Base-by-base conservation (phyloP, 2,888 invertebrate genomes). In the Lordiphosa andalusiaca region DNA sequence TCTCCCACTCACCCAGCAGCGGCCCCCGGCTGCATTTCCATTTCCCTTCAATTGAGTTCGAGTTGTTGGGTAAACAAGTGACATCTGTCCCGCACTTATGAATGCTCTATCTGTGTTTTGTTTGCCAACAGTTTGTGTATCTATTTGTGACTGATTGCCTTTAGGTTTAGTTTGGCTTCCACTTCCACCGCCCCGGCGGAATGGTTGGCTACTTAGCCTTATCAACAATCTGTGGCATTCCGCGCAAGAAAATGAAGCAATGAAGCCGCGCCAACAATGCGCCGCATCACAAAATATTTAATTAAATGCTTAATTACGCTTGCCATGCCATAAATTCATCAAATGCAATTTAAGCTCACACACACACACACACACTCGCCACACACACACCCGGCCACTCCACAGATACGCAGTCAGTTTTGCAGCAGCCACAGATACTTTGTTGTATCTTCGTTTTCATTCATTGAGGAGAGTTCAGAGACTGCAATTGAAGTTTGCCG, bases 221-320 rank as follows among this genome's bases (percentile, higher is more conserved):
- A 67, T 63, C 67, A 67, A 53, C 51, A 77, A 77, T 77, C 83
- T 80, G 76, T 72, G 83, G 76, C 76, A 83, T 77, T 80, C 81
- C 84, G 67, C 65, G 51, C 65, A 59, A 76, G 81, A 77, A 67
- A 81, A 77, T 77, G 73, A 80, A 84, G 64, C 80, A 63, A 53
- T 52, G 30, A 42, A 19, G 30, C 30, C 30, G 9, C 30, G 41
- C n/a, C 36, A 47, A 25, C n/a, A 13, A 21, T 21, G 47, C 21
- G 53, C 7, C 35, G 21, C 38, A 38, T 7, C 9, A 30, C 33
- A 68, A 77, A 73, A 85, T 85, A 88, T 87, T 87, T 88, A 87
- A 87, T 87, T 87, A 87, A 87, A 86, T 84, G 83, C 80, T 87
- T 87, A 87, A 87, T 88, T 88, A 83, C 84, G 86, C 88, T 75